These are phyloP conservation scores for Strix uralensis DNA, from an alignment of 2,113 vertebrate genomes.

Conservation along the genomic window DNA sequence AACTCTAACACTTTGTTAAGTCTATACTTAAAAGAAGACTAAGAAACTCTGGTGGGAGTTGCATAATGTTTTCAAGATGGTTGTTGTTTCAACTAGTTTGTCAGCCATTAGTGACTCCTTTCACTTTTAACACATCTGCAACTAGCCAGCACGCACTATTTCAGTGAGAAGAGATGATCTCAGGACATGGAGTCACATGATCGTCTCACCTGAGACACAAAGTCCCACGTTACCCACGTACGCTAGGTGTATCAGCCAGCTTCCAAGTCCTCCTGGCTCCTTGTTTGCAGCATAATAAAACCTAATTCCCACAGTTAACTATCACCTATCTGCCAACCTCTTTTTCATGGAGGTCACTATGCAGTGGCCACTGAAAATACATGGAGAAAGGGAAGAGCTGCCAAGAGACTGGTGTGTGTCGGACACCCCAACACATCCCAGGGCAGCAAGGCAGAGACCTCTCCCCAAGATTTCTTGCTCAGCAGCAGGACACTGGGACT, in stretches of 20 bases:
- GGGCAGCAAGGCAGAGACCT: rapidly evolving
- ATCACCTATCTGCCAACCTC: neutral
- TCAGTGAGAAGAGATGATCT: neutral
- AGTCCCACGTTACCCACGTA: neutral
- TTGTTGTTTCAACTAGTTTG: neutral
- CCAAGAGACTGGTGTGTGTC: neutral
- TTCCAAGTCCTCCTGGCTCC: neutral
- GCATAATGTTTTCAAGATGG: neutral
- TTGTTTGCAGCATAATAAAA: neutral
- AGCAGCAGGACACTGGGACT: neutral
- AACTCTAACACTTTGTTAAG: neutral
- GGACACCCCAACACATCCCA: neutral
- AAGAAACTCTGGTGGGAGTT: neutral
- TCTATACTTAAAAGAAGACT: neutral
- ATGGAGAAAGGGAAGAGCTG: neutral
- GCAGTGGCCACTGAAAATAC: neutral
- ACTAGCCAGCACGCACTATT: neutral
- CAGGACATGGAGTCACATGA: neutral
- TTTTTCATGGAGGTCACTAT: neutral
- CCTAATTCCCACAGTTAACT: neutral
- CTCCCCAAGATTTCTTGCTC: neutral
- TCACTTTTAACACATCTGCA: neutral
- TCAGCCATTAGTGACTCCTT: neutral
- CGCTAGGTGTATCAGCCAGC: rapidly evolving
- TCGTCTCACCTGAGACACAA: neutral